Evolutionary conservation across 2,113 vertebrate species (phyloP), one percentile per base, ranked within the genome.

Genomic region (Mustela nigripes): DNA sequence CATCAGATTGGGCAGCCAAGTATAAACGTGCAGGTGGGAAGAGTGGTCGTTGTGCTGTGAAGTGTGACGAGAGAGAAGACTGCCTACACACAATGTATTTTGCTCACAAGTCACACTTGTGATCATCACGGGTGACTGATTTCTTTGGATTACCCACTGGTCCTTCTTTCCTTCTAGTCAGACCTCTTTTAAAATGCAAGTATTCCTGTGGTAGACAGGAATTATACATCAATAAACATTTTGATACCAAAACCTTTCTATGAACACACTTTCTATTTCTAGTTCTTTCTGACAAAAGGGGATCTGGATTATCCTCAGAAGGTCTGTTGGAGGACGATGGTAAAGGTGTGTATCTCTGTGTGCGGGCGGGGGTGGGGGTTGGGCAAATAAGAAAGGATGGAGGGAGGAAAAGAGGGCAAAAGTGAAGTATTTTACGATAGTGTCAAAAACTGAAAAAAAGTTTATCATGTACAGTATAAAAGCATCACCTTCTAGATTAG

Each of bases 401-500:
- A 81, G 60, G 24, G 42, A 65, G 28, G 11, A 48, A 62, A 79
- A 58, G n/a, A 81, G 33, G 65, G 18, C 39, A 94, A 87, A 88
- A 39, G 79, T 86, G 48, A 93, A 91, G 18, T 78, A 60, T 50
- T 86, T 94, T 81, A 94, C 2, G 90, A 39, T 50, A 73, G 48
- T 91, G 48, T 69, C 12, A 71, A 83, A 79, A 76, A 31, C 53
- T 80, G 5, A 24, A 62, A 96, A 82, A 82, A n/a, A 42, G 19
- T 76, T 82, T 96, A 79, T 74, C 82, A 89, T 67, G 3, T 65
- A 85, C 28, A 58, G 12, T 71, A 71, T 71, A 76, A 62, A 89
- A 80, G 24, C 1, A 95, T 83, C 16, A 86, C 45, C 88, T 92
- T 95, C 56, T 94, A 83, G 83, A 89, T 91, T 53, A 94, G 65